Evolutionary conservation across 1,140 invertebrate genomes (phyloP).

Genomic region (Magallana angulata): DNA sequence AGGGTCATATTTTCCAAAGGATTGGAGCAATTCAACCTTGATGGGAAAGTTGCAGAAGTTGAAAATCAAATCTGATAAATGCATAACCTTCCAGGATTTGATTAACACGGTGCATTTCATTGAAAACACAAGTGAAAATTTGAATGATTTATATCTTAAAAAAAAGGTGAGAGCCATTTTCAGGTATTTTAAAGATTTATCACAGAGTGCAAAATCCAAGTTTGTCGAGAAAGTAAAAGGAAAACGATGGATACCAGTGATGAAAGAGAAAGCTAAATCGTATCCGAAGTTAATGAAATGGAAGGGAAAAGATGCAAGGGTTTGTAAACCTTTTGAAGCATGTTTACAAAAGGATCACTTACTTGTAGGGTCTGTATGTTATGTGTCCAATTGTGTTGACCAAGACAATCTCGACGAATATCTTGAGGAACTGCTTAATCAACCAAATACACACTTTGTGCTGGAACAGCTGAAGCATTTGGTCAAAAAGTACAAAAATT

Average conservation of each 20-base stretch:
- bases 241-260: constrained; percentile 19
- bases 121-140: neutral
- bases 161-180: neutral
- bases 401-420: neutral
- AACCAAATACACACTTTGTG: neutral
- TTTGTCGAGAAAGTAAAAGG: neutral
- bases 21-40: neutral
- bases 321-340: neutral
- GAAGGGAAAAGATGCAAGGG: neutral
- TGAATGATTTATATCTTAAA: neutral
- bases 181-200: neutral
- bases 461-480: neutral
- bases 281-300: constrained; percentile 21
- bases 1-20: constrained; percentile 19
- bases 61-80: neutral
- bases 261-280: neutral
- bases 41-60: neutral
- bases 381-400: neutral
- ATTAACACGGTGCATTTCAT: neutral
- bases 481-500: neutral
- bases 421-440: neutral
- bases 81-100: neutral
- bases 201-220: neutral
- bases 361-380: neutral
- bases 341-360: neutral